phyloP scores from a whole-genome alignment of 2,797 vertebrate species.

The Furcifer pardalis region DNA sequence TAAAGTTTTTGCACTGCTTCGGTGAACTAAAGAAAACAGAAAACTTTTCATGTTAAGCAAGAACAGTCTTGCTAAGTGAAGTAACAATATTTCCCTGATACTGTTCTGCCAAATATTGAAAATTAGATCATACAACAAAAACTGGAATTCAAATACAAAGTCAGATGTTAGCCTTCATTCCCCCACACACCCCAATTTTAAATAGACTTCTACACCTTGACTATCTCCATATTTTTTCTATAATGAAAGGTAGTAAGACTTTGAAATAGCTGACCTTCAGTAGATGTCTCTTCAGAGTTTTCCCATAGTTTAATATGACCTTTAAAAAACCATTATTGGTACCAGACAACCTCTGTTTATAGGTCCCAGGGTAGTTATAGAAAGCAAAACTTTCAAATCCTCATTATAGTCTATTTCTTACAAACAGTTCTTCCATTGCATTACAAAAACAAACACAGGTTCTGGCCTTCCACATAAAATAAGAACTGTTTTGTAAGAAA shows the following conservation, averaged over 20 bases:
- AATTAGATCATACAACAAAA: neutral
- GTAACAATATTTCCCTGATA: neutral
- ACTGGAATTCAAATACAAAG: neutral
- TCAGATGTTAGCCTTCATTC: too few relatives aligned
- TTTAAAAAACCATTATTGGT: constrained; percentile 29
- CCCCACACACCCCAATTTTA: too few relatives aligned
- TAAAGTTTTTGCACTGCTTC: neutral
- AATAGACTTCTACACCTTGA: neutral
- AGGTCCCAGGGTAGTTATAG: neutral
- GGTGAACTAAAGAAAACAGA: neutral
- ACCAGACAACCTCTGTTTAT: constrained; percentile 1
- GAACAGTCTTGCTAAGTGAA: neutral
- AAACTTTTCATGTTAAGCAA: neutral
- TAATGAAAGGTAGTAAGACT: constrained; percentile 2
- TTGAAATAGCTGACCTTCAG: constrained; percentile 32
- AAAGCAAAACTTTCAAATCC: constrained; percentile 19
- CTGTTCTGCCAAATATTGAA: neutral
- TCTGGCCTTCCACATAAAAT: neutral
- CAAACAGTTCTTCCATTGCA: neutral
- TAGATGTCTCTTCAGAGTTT: constrained; percentile 22
- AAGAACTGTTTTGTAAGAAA: too few relatives aligned
- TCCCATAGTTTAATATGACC: constrained; percentile 27
- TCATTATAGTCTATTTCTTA: constrained; percentile 3
- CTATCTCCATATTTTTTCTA: constrained; percentile 10
- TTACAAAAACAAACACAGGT: neutral